Evolutionary conservation across 2,797 vertebrate genomes (phyloP).

Genomic region (Phoxinus dragarum): DNA sequence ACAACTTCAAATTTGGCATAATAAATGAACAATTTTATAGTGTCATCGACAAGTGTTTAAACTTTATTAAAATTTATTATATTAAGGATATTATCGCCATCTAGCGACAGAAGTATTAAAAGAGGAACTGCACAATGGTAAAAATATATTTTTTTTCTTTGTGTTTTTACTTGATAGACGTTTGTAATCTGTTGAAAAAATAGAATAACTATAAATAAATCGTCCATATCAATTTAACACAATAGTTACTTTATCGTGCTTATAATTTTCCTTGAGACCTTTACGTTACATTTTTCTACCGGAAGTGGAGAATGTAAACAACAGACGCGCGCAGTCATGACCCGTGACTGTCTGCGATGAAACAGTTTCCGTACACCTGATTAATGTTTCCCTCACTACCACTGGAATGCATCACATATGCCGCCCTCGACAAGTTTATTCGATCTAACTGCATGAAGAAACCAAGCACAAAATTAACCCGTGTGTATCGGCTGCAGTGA

Average conservation of each 20-base stretch:
- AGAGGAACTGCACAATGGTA: background rate
- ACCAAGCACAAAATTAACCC: constrained; percentile 58
- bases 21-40: no score
- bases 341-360: constrained; percentile 4
- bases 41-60: background rate
- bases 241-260: background rate
- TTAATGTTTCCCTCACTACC: background rate
- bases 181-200: background rate
- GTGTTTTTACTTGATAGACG: background rate
- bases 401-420: background rate
- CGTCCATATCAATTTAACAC: background rate
- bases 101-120: background rate
- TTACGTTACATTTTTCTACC: constrained; percentile 30
- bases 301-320: constrained; percentile 46
- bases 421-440: background rate
- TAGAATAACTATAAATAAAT: background rate
- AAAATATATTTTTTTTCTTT: background rate
- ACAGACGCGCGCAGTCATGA: constrained; percentile 43
- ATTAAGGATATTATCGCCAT: background rate
- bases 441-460: constrained; percentile 28
- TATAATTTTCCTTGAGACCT: constrained; percentile 30
- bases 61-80: background rate
- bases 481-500: constrained; percentile 52
- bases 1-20: background rate
- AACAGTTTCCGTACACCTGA: background rate